Base-by-base conservation (phyloP, 2,888 invertebrate genomes). In the Glaucopsyche alexis region DNA sequence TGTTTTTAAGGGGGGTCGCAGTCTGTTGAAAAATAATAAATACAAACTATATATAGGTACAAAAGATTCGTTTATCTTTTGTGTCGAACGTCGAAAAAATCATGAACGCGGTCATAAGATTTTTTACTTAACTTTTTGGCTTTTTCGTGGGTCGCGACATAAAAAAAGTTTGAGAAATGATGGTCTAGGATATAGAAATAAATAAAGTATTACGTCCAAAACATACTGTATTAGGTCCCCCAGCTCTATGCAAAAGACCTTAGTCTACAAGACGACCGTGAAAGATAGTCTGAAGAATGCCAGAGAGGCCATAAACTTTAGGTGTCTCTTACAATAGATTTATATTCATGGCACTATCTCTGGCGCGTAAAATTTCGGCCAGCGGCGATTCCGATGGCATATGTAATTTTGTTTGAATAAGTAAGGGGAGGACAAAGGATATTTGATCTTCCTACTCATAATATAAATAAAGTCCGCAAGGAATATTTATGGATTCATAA, bases 331-430 rank as follows among this genome's bases (percentile, higher is more conserved):
- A 91, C 91, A 89, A 90, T 91, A 91, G 90, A 92, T 93, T 93
- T 92, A 93, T 93, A 93, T 93, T 93, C 92, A 93, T 92, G 91
- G 87, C 93, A 90, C 90, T 91, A 90, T 91, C 91, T 91, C 86
- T 81, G 84, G 84, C 89, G 89, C 92, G 92, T 91, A 91, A 91
- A 92, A 92, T 92, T 93, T 92, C 91, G 92, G 91, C 87, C 90
- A 87, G 89, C 89, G 90, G 91, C 90, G 88, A 92, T 91, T 89
- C 90, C 85, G 88, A 87, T 89, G 88, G 92, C 92, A 92, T 92
- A 93, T 91, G 92, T 93, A 93, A 93, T 92, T 92, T 91, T 93
- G 91, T 93, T 92, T 93, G 92, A 91, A 93, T 92, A 93, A 91
- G 91, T 91, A 92, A 89, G 88, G 90, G 87, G 85, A 89, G 88